Evolutionary conservation across 2,113 vertebrate genomes (phyloP).

Genomic region (Noctilio leporinus): DNA sequence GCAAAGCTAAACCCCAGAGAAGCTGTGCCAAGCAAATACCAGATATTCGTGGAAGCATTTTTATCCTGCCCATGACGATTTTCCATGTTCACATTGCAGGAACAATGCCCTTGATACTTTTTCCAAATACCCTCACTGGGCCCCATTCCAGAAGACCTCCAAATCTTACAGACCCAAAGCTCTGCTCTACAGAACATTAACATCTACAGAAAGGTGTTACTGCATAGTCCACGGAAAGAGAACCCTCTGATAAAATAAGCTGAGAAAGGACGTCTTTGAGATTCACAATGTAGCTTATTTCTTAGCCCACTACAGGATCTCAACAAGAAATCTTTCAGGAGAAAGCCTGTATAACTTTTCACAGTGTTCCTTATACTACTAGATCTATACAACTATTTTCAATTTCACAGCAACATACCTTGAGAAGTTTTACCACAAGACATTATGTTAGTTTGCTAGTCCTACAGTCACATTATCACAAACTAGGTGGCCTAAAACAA

Average conservation of each 20-base stretch:
- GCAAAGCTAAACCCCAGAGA: slow-evolving; percentile 22
- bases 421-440: background rate
- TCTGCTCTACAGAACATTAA: background rate
- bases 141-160: background rate
- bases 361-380: background rate
- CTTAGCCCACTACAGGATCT: background rate
- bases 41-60: slow-evolving; percentile 27
- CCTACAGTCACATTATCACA: background rate
- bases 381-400: background rate
- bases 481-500: background rate
- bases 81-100: background rate
- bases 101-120: background rate
- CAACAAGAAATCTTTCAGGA: background rate
- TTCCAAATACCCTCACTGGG: background rate
- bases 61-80: background rate
- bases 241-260: background rate
- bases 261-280: background rate
- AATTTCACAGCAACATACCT: background rate
- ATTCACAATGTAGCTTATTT: background rate
- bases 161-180: background rate
- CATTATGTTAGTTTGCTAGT: background rate
- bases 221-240: too few species aligned
- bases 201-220: background rate
- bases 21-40: slow-evolving; percentile 32
- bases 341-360: background rate